Evolutionary conservation across 2,113 vertebrate genomes (phyloP).

Genomic region (Thermophis baileyi): DNA sequence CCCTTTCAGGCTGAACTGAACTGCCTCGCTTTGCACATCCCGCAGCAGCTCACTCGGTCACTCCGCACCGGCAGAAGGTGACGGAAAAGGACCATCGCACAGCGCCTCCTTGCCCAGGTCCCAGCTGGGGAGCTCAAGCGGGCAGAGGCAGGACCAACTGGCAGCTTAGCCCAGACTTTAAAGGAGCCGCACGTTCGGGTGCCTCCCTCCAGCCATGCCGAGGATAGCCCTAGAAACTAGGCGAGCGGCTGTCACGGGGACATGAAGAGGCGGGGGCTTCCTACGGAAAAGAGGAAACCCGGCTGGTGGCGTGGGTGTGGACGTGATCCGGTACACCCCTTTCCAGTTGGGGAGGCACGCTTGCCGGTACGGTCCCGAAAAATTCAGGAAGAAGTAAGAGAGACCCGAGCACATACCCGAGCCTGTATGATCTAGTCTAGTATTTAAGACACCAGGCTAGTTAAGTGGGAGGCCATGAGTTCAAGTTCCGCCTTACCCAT

Average conservation of each 20-base stretch:
- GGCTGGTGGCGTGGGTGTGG: neutral
- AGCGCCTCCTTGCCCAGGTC: neutral
- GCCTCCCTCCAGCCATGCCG: neutral
- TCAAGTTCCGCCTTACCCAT: neutral
- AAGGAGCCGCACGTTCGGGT: neutral
- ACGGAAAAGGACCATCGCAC: conserved; percentile 6
- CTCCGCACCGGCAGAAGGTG: conserved; percentile 16
- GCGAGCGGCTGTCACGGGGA: neutral
- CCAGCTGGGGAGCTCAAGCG: neutral
- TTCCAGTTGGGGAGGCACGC: neutral
- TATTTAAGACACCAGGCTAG: neutral
- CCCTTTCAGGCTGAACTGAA: neutral
- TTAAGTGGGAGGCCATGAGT: neutral
- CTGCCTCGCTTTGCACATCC: neutral
- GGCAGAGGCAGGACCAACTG: neutral
- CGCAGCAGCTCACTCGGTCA: neutral
- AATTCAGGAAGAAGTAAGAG: too few species aligned
- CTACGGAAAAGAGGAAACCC: neutral
- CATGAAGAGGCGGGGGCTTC: neutral
- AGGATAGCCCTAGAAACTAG: neutral
- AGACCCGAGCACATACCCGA: neutral
- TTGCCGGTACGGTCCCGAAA: neutral
- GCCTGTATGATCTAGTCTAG: neutral
- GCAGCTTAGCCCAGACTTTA: neutral
- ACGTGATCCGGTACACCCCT: neutral